Evolutionary conservation across 2,797 vertebrate genomes (phyloP), one percentile per base, ranked within the genome.

Genomic region (Limosa lapponica): DNA sequence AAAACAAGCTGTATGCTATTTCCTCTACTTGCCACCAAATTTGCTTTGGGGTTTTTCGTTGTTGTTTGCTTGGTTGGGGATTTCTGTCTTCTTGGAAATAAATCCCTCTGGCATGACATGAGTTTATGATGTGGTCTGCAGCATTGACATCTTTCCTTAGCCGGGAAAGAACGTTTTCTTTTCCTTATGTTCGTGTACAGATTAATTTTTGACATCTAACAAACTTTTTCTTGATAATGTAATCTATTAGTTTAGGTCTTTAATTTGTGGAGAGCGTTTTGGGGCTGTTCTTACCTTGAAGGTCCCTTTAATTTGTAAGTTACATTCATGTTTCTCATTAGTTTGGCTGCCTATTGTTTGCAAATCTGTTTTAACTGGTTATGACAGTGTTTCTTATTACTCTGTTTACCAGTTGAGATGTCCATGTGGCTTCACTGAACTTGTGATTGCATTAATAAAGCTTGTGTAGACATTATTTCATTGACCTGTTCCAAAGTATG

Each of bases 321-420:
- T 93, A 17, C 48, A 52, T 66, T 87, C 59, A 49, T 91, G 91
- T 91, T 97, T 95, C 91, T 93, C 77, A 74, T 94, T 93, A 85
- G 49, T 84, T 82, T 34, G 55, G 39, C 73, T 90, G 86, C 57
- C 81, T 95, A 28, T 95, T 96, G 92, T 94, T 97, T 95, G 83
- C 77, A 82, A 54, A 88, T 95, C 82, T 49, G 28, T 91, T 95
- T 82, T 93, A 94, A 96, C 59, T 91, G 93, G 82, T 8, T 91
- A 25, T 85, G 84, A 83, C 94, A 95, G 70, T 91, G 90, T 93
- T 95, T 95, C 62, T 93, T 86, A 85, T 87, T 95, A 93, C 83
- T 87, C 73, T 96, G 91, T 96, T 96, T 96, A 95, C 85, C 74
- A 88, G 49, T 84, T 46, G 78, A 93, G 66, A 82, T 91, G 89